Conservation (phyloP, 2,888 invertebrate genomes). For the Nineta flava region DNA sequence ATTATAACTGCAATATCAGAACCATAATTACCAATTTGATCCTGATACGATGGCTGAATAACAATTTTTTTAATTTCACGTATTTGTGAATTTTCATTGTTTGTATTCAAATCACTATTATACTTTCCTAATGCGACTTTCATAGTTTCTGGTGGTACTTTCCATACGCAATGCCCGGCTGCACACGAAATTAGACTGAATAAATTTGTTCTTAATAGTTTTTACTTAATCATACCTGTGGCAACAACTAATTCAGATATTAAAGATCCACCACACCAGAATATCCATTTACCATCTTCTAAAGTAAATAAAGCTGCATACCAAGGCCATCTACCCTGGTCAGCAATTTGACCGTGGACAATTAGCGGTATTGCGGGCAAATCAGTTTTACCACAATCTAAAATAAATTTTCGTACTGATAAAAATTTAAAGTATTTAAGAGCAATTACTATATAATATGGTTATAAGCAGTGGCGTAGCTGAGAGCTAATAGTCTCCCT, state of each 20-base stretch:
- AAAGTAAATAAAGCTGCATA: constrained; percentile 35
- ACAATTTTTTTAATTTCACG: constrained; percentile 27
- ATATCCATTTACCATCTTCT: constrained; percentile 26
- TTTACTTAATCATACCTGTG: constrained; percentile 16
- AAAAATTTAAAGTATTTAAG: not conserved
- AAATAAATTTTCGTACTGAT: constrained; percentile 9
- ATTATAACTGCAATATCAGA: constrained; percentile 38
- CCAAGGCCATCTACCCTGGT: constrained; percentile 34
- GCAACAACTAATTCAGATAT: constrained; percentile 28
- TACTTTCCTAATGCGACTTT: constrained; percentile 23
- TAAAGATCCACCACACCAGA: constrained; percentile 39
- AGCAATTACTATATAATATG: no score
- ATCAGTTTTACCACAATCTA: constrained; percentile 24
- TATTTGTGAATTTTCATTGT: constrained; percentile 19
- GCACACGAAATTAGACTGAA: constrained; percentile 1
- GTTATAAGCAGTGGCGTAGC: no score
- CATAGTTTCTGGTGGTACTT: constrained; percentile 20
- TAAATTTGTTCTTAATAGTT: not conserved
- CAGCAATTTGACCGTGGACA: constrained; percentile 25
- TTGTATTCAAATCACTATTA: constrained; percentile 20
- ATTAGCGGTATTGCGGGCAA: constrained; percentile 23
- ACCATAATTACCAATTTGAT: constrained; percentile 33
- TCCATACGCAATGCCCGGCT: constrained; percentile 31
- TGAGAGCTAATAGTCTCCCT: no score
- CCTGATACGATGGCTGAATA: constrained; percentile 31